Conservation (phyloP, 2,888 invertebrate genomes). For the Agrilus biguttatus region DNA sequence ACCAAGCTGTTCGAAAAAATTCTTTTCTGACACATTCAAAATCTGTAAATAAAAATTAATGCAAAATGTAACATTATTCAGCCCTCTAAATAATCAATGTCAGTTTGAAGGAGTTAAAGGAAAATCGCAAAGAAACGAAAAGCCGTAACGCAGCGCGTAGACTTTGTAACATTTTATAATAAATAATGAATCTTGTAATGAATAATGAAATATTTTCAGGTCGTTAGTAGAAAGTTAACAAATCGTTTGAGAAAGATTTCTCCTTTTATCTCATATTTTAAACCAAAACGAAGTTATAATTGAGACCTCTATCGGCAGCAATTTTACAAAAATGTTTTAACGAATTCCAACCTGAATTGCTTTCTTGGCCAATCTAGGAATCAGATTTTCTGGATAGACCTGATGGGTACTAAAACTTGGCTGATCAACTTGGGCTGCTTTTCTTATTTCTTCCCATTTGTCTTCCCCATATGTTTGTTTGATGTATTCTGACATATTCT, state of each 20-base stretch:
- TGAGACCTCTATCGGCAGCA: background rate
- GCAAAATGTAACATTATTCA: too few species aligned
- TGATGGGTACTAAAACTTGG: constrained; percentile 83
- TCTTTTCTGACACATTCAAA: constrained; percentile 70
- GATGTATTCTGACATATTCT: constrained; percentile 87
- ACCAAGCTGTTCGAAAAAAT: constrained; percentile 91
- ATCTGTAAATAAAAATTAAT: constrained; percentile 41
- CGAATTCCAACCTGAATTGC: constrained; percentile 56
- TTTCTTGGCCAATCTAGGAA: constrained; percentile 71
- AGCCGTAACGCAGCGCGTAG: too few species aligned
- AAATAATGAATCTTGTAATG: too few species aligned
- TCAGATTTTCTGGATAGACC: constrained; percentile 81
- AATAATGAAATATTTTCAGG: too few species aligned
- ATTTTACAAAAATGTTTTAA: background rate
- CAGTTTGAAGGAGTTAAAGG: too few species aligned
- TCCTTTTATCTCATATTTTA: too few species aligned
- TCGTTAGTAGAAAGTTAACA: too few species aligned
- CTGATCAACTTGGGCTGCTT: constrained; percentile 74
- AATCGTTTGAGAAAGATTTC: too few species aligned
- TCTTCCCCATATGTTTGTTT: constrained; percentile 88
- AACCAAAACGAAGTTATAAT: too few species aligned
- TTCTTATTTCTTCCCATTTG: constrained; percentile 81
- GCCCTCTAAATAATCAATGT: too few species aligned
- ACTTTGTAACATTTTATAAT: too few species aligned
- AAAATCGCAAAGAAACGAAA: too few species aligned